Base-by-base conservation (phyloP, 2,113 vertebrate species). In the Pachypanchax playfairii region DNA sequence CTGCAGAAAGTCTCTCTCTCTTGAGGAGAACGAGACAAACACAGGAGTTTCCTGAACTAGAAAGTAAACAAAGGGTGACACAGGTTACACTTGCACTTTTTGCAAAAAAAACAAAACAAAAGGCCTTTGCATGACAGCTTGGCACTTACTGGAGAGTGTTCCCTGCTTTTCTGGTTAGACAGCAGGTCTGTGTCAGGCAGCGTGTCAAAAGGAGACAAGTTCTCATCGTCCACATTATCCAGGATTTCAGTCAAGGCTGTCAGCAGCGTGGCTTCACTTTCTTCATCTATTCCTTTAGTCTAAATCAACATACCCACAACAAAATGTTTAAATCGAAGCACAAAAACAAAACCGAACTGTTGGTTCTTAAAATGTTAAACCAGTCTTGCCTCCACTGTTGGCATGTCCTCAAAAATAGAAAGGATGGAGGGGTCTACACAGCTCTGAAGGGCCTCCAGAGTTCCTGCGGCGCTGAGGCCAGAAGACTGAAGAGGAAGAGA, bases 181-280 rank as follows among this genome's bases (percentile, higher is more conserved):
- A 99, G 89, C 44, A 98, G 85, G 63, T 98, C 96, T 0, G 93
- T 90, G 11, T 98, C 97, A 41, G 95, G 94, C 64, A 98, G 91
- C 7, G 89, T 94, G 82, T 98, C 96, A 28, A 99, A 99, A 0
- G 97, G 97, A 9, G 97, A 99, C 64, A 95, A 83, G 52, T 92
- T 96, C 71, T 96, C 96, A 24, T 98, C 94, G 15, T 96, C 96
- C 0, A 96, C 95, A 75, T 94, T 96, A 84, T 97, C 97, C 61
- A 99, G 92, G 62, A 98, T 96, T 85, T 99, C 97, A 0, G 96
- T 97, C 70, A 98, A 90, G 66, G 96, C 95, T 2, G 94, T 97
- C 43, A 99, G 92, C 68, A 99, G 90, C 0, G 95, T 96, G 35
- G 96, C 89, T 73, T 98, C 96, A 0, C 93, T 96, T 72, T 96